Evolutionary conservation across 2,888 invertebrate genomes (phyloP).

Genomic region (Erannis defoliaria): DNA sequence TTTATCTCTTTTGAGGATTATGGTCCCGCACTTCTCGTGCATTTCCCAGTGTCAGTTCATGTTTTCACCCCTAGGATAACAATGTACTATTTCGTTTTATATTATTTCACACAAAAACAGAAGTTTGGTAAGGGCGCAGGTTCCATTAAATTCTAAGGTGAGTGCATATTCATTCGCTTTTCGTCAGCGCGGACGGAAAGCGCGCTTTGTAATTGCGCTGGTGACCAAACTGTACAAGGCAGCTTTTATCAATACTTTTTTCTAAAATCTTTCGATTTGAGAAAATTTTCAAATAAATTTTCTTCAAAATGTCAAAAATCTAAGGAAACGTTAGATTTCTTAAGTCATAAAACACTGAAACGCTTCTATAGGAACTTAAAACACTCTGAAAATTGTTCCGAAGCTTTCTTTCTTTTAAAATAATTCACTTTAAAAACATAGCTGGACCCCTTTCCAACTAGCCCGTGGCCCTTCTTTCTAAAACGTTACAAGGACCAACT

Average conservation of each 20-base stretch:
- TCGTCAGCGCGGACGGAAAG: no score
- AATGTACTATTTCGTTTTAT: no score
- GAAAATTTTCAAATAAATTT: background rate
- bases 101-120: no score
- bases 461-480: slow-evolving; percentile 3
- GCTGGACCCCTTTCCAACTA: slow-evolving; percentile 58
- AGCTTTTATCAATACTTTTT: background rate
- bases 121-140: no score
- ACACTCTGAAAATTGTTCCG: slow-evolving; percentile 21
- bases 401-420: slow-evolving; percentile 54
- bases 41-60: no score
- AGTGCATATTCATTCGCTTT: no score
- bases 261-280: background rate
- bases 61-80: no score
- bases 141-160: no score
- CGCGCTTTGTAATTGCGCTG: no score
- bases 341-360: slow-evolving; percentile 10
- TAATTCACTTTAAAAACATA: slow-evolving; percentile 65
- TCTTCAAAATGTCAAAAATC: slow-evolving; percentile 3
- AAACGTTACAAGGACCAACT: slow-evolving; percentile 33
- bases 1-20: no score
- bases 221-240: no score
- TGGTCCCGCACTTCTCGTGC: no score
- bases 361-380: slow-evolving; percentile 15
- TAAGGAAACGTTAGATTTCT: slow-evolving; percentile 1